Conservation (phyloP, 2,888 invertebrate genomes). For the Noctua fimbriata region DNA sequence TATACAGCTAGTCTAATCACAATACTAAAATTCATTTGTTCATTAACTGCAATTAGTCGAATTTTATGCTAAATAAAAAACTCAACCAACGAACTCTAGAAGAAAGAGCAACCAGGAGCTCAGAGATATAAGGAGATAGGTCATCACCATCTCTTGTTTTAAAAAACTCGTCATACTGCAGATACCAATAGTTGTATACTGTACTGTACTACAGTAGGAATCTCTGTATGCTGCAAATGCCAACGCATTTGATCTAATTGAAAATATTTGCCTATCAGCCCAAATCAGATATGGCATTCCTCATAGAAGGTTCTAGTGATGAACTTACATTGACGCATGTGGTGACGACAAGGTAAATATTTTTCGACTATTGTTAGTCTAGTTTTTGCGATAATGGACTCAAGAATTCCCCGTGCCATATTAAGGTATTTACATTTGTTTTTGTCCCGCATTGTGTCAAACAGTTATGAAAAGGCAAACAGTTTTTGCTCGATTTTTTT, state of each 20-base stretch:
- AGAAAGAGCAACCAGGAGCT: not conserved
- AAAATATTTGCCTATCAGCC: conserved; percentile 12
- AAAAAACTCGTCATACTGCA: not conserved
- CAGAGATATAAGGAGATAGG: not conserved
- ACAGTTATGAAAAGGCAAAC: not conserved
- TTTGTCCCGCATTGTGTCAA: conserved; percentile 7
- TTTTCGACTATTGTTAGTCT: conserved; percentile 6
- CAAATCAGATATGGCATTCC: not conserved
- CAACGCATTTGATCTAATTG: conserved; percentile 4
- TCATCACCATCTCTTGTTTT: not conserved
- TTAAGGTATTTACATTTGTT: conserved; percentile 7
- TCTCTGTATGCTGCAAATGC: not conserved
- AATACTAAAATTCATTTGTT: not conserved
- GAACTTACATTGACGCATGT: not conserved
- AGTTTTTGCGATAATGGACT: conserved; percentile 23
- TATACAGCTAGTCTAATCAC: not conserved
- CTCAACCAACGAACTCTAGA: not conserved
- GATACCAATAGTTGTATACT: too few relatives aligned
- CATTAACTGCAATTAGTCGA: conserved; percentile 7
- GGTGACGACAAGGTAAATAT: conserved; percentile 37
- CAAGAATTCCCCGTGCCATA: conserved; percentile 10
- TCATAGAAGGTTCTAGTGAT: conserved; percentile 21
- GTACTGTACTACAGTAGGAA: not conserved
- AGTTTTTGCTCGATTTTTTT: not conserved
- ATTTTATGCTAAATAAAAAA: not conserved